Evolutionary conservation across 1,140 invertebrate species (phyloP).

Genomic region (Bombus pascuorum): DNA sequence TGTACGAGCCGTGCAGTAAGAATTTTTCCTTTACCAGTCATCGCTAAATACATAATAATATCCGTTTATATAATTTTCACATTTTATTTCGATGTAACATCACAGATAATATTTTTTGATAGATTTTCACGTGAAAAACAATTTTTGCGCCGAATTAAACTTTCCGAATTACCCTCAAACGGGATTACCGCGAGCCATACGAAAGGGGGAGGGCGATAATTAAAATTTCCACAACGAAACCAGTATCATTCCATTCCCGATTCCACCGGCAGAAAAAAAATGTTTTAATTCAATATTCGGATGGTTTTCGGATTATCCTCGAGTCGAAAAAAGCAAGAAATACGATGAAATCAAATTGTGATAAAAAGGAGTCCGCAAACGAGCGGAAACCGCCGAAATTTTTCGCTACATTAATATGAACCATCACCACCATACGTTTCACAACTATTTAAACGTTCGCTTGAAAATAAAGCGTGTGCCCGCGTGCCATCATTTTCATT

Average conservation of each 20-base stretch:
- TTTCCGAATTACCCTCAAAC: not conserved
- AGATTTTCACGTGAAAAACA: not conserved
- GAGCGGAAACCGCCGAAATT: not conserved
- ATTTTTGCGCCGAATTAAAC: not conserved
- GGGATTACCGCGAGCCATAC: not conserved
- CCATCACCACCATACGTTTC: not conserved
- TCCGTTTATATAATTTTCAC: too few species aligned
- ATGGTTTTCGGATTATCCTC: not conserved
- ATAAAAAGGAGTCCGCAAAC: not conserved
- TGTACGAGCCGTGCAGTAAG: not conserved
- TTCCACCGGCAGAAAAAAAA: not conserved
- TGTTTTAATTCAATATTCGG: not conserved
- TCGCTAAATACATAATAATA: not conserved
- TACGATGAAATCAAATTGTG: not conserved
- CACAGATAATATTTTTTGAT: not conserved
- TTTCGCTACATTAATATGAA: too few species aligned
- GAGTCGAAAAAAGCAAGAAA: not conserved
- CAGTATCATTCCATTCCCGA: not conserved
- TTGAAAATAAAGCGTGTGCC: not conserved
- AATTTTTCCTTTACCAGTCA: not conserved
- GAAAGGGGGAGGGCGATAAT: not conserved
- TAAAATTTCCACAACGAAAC: constrained; percentile 20
- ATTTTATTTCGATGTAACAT: not conserved
- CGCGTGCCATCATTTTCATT: constrained; percentile 29
- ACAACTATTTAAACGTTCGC: not conserved